Evolutionary conservation across 1,140 invertebrate genomes (phyloP).

Genomic region (Diprion similis): DNA sequence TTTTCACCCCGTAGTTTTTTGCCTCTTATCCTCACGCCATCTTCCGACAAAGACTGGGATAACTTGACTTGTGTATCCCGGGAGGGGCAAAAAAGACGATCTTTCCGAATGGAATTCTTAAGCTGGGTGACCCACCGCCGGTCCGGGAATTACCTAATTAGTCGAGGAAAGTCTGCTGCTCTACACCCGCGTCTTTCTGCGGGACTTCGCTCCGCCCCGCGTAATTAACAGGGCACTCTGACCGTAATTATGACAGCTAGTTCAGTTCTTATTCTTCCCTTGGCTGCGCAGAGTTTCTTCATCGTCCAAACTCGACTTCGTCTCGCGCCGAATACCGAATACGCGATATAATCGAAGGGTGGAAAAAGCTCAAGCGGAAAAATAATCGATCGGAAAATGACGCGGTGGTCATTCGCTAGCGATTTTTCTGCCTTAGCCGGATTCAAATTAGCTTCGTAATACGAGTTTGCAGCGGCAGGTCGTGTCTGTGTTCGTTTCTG

Average conservation of each 20-base stretch:
- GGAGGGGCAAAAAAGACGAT: neutral
- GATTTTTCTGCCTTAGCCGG: neutral
- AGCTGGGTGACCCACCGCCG: neutral
- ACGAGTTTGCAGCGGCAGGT: too few species aligned
- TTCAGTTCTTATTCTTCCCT: too few species aligned
- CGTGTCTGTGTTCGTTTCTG: neutral
- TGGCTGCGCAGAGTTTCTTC: too few species aligned
- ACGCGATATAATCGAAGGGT: too few species aligned
- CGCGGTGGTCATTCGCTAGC: neutral
- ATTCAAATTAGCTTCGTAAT: too few species aligned
- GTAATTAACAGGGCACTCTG: neutral
- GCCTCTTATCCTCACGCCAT: neutral
- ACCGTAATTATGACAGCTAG: neutral
- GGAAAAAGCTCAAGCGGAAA: too few species aligned
- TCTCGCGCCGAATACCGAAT: too few species aligned
- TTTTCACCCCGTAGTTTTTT: neutral
- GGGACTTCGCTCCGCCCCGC: neutral
- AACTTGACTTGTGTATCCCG: neutral
- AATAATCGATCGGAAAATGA: too few species aligned
- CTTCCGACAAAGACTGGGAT: neutral
- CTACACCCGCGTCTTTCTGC: too few species aligned
- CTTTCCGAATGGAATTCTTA: conserved; percentile 1
- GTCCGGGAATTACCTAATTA: conserved; percentile 7
- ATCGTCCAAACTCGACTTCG: too few species aligned
- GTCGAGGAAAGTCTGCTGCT: neutral